A percentile compares a stretch with the other conserved stretches of the same genome.
These are phyloP conservation scores for Callaeas wilsoni DNA, from an alignment of 2,113 vertebrate genomes.

Conservation along the genomic window DNA sequence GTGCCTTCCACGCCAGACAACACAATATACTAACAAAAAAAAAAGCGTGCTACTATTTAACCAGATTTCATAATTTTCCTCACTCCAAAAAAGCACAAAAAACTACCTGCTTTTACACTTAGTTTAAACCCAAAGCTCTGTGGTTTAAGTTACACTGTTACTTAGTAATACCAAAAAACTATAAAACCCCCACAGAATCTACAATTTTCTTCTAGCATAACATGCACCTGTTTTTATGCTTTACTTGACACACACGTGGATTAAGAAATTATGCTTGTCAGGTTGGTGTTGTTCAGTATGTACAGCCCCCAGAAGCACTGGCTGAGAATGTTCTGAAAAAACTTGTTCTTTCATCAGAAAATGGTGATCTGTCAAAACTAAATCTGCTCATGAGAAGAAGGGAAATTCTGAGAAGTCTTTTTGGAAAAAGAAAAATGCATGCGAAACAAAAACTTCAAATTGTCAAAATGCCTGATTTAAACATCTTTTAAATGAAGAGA, in stretches of 20 bases:
- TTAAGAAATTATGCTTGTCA: not conserved
- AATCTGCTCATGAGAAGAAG: not conserved
- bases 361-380: conserved; percentile 24
- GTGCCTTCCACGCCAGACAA: not conserved
- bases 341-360: conserved; percentile 10
- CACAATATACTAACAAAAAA: not conserved
- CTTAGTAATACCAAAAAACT: not conserved
- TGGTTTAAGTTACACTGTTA: not conserved
- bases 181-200: not conserved
- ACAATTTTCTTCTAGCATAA: not conserved
- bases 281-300: not conserved
- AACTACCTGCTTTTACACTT: not conserved
- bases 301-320: not conserved
- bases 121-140: not conserved
- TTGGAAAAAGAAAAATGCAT: not conserved
- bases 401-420: not conserved
- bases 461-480: not conserved
- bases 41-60: not conserved
- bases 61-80: not conserved
- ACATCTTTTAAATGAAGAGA: not conserved
- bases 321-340: not conserved
- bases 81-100: not conserved
- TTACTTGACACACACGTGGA: not conserved
- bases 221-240: not conserved
- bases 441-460: not conserved